Evolutionary conservation across 1,140 invertebrate species (phyloP).

Genomic region (Paramacrobiotus metropolitanus): DNA sequence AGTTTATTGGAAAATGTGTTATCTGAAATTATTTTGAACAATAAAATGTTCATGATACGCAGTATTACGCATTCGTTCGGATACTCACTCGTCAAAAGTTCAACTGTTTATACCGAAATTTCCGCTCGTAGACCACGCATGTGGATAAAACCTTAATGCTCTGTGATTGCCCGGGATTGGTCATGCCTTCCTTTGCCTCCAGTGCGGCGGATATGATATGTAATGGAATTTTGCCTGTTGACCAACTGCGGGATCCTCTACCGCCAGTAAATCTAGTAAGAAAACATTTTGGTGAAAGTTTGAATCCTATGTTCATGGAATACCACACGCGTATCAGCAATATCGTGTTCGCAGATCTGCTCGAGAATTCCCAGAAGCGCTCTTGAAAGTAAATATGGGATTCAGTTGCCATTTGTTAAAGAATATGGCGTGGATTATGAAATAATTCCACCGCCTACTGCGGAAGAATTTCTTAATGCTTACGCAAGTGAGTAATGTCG

Average conservation of each 20-base stretch:
- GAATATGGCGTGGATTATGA: slow-evolving; percentile 31
- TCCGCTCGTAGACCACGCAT: slow-evolving; percentile 66
- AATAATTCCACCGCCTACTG: slow-evolving; percentile 33
- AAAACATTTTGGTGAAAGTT: slow-evolving; percentile 19
- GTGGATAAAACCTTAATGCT: slow-evolving; percentile 54
- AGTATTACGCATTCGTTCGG: no score
- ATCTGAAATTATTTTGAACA: no score
- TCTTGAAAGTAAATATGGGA: slow-evolving; percentile 53
- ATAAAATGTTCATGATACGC: no score
- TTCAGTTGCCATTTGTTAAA: slow-evolving; percentile 48
- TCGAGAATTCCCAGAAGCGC: slow-evolving; percentile 39
- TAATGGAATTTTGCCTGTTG: slow-evolving; percentile 83
- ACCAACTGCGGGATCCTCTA: slow-evolving; percentile 68
- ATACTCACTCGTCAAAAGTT: no score
- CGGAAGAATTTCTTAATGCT: slow-evolving; percentile 57
- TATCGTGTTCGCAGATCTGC: slow-evolving; percentile 16
- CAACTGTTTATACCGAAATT: no score
- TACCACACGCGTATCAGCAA: not conserved
- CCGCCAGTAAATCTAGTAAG: slow-evolving; percentile 43
- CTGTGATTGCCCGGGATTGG: slow-evolving; percentile 91
- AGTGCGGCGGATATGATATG: slow-evolving; percentile 80
- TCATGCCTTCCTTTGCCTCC: slow-evolving; percentile 83
- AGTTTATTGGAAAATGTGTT: no score
- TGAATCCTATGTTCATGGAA: slow-evolving; percentile 1
- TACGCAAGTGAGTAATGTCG: slow-evolving; percentile 42